Percentiles rank a stretch among this genome's conserved stretches.
These are phyloP conservation scores for Oligia strigilis DNA, from an alignment of 2,888 invertebrate species.

Conservation along the genomic window DNA sequence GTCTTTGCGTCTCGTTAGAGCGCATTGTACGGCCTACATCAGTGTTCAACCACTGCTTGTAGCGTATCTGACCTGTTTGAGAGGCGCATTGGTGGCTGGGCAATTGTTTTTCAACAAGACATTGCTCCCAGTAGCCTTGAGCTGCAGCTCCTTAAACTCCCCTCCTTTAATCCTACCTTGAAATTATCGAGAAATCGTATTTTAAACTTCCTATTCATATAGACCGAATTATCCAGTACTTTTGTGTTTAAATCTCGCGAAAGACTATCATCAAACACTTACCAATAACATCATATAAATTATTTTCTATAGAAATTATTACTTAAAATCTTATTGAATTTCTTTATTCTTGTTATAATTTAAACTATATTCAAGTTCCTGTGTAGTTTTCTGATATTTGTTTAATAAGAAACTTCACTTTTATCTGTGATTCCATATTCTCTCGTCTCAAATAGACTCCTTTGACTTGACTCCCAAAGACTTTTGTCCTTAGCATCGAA, in stretches of 20 bases:
- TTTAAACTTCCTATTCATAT: slow-evolving; percentile 25
- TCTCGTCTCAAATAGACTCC: background rate
- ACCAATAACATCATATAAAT: background rate
- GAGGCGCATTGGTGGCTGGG: slow-evolving; percentile 83
- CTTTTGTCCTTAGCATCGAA: background rate
- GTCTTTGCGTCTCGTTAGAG: slow-evolving; percentile 78
- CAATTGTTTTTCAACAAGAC: slow-evolving; percentile 90
- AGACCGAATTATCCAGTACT: background rate
- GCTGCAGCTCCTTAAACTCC: slow-evolving; percentile 51
- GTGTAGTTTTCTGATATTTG: slow-evolving; percentile 55
- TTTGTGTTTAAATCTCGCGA: slow-evolving; percentile 39
- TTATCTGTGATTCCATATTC: background rate
- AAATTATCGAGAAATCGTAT: background rate
- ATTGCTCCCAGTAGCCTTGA: slow-evolving; percentile 85
- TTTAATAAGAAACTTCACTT: slow-evolving; percentile 44
- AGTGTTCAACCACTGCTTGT: slow-evolving; percentile 88
- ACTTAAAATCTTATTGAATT: background rate
- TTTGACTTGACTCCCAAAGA: background rate
- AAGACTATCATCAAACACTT: slow-evolving; percentile 17
- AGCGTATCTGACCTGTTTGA: slow-evolving; percentile 81
- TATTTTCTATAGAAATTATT: background rate
- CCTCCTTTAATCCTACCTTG: background rate
- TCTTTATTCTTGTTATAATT: background rate
- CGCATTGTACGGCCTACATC: slow-evolving; percentile 79
- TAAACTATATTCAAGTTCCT: background rate